A percentile compares a stretch with the other conserved stretches of the same genome.
phyloP scores from a whole-genome alignment of 2,113 vertebrate species.

The Acrocephalus arundinaceus region DNA sequence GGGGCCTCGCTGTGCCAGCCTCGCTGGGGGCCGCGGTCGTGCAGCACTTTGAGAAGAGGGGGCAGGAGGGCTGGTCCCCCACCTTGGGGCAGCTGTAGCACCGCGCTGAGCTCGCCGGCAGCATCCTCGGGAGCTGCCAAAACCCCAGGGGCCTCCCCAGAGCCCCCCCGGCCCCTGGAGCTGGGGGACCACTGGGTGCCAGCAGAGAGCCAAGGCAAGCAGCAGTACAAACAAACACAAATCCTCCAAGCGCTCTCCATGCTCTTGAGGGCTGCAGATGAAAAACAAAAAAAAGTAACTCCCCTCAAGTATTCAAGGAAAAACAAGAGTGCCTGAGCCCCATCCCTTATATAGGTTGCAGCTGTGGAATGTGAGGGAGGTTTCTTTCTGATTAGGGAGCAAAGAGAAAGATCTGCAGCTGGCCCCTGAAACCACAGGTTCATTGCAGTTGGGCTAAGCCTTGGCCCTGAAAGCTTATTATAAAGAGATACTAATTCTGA shows the following conservation, averaged over 20 bases:
- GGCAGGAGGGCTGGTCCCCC: conserved; percentile 50
- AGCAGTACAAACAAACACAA: conserved; percentile 60
- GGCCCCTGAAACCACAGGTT: background rate
- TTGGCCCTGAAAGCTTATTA: background rate
- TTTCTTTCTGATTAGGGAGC: conserved; percentile 35
- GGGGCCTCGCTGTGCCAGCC: conserved; percentile 47
- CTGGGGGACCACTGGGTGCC: conserved; percentile 1
- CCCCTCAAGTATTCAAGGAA: background rate
- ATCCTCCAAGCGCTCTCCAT: conserved; percentile 60
- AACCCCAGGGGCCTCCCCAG: background rate
- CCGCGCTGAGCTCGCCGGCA: background rate
- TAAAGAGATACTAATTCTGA: background rate
- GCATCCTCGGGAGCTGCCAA: background rate
- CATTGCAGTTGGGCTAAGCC: background rate
- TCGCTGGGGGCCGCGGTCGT: conserved; percentile 47
- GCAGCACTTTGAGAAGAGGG: conserved; percentile 83
- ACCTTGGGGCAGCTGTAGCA: background rate
- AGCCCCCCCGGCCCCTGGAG: background rate
- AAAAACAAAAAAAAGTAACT: background rate
- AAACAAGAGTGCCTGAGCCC: background rate
- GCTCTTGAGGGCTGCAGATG: background rate
- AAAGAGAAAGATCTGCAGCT: conserved; percentile 43
- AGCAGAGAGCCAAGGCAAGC: conserved; percentile 30
- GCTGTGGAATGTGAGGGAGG: conserved; percentile 12
- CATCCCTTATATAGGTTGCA: conserved; percentile 68